A percentile compares a stretch with the other conserved stretches of the same genome.
phyloP scores from a whole-genome alignment of 2,797 vertebrate species.

The Schizothorax lantsangensis region DNA sequence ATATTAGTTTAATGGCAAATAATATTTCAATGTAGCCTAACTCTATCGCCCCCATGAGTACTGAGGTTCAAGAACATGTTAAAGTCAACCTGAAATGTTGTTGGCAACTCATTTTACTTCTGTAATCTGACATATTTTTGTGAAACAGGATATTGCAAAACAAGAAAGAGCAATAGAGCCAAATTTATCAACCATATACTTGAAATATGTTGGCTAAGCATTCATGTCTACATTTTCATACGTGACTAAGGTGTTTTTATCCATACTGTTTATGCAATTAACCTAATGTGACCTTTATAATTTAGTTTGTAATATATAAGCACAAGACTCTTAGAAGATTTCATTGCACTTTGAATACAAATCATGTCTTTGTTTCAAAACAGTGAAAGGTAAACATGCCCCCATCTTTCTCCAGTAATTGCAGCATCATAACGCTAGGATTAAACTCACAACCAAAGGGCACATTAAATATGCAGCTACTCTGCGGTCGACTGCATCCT shows the following conservation, averaged over 20 bases:
- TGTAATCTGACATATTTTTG: not conserved
- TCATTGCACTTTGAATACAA: not conserved
- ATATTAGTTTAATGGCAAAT: not conserved
- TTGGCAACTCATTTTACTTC: not conserved
- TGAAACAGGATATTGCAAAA: not conserved
- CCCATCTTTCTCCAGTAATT: constrained; percentile 29
- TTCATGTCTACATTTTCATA: not conserved
- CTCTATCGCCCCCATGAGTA: not conserved
- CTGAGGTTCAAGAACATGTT: not conserved
- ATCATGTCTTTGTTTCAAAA: constrained; percentile 3
- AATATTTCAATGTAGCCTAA: not conserved
- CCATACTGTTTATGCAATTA: not conserved
- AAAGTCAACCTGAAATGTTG: not conserved
- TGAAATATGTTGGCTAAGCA: not conserved
- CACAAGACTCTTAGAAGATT: not conserved
- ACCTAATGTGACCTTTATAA: not conserved
- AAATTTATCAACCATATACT: not conserved
- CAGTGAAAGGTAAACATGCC: constrained; percentile 21
- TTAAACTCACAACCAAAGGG: constrained; percentile 47
- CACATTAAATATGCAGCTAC: constrained; percentile 47
- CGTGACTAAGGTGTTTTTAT: not conserved
- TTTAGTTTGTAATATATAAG: not conserved
- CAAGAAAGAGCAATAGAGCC: not conserved
- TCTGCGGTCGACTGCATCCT: not conserved
- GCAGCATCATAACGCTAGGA: constrained; percentile 25